Conservation (phyloP, 2,888 invertebrate species). For the Latrodectus elegans region DNA sequence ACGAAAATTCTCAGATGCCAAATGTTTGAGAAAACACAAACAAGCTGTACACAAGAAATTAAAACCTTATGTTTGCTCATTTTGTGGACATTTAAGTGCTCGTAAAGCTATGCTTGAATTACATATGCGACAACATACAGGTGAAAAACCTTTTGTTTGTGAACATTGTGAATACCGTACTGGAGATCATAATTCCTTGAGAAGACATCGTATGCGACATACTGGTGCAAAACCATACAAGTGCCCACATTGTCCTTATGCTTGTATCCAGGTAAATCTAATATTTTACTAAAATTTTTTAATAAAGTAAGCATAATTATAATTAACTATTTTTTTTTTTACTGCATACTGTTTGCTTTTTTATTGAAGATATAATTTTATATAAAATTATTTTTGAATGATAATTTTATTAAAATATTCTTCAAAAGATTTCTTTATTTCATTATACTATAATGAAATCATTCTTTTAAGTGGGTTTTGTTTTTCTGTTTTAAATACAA, state of each 20-base stretch:
- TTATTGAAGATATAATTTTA: too few species aligned
- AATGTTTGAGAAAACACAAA: constrained; percentile 74
- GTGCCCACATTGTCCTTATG: constrained; percentile 74
- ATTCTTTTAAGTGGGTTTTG: too few species aligned
- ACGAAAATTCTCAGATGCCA: constrained; percentile 74
- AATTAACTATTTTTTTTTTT: too few species aligned
- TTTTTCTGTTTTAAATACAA: too few species aligned
- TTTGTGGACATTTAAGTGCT: constrained; percentile 74
- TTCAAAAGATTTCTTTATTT: too few species aligned
- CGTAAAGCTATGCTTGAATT: constrained; percentile 75
- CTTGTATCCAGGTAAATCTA: constrained; percentile 72
- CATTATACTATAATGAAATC: too few species aligned
- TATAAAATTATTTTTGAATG: too few species aligned
- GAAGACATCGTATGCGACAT: constrained; percentile 75
- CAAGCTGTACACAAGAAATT: constrained; percentile 74
- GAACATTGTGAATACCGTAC: constrained; percentile 76
- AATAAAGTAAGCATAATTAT: too few species aligned
- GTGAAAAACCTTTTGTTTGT: constrained; percentile 76
- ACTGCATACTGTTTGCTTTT: too few species aligned
- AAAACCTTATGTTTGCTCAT: constrained; percentile 74
- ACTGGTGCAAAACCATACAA: constrained; percentile 75
- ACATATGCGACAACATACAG: constrained; percentile 75
- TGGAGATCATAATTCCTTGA: constrained; percentile 75
- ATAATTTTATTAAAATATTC: too few species aligned
- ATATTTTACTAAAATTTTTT: too few species aligned